phyloP scores from a whole-genome alignment of 1,140 invertebrate genomes.

The Globodera rostochiensis region DNA sequence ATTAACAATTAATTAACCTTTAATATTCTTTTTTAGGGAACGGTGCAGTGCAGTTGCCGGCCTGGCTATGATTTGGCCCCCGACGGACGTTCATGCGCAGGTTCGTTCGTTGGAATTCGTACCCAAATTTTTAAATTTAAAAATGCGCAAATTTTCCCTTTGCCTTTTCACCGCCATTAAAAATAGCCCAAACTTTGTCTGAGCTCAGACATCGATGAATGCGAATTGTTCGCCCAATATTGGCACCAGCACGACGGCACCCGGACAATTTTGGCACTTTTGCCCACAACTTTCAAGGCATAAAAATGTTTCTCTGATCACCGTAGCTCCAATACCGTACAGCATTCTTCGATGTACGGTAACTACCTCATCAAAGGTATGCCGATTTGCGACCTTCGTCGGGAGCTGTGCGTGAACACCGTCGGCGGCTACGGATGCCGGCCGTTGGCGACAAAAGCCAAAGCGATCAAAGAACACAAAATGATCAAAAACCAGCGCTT shows the following conservation, averaged over 20 bases:
- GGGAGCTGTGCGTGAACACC: constrained; percentile 14
- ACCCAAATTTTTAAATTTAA: neutral
- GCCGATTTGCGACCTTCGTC: constrained; percentile 14
- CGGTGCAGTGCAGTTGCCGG: constrained; percentile 58
- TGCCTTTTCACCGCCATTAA: neutral
- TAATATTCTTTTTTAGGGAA: constrained; percentile 9
- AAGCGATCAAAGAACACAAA: no score
- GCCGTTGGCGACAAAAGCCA: neutral
- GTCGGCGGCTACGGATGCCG: constrained; percentile 20
- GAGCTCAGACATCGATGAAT: constrained; percentile 16
- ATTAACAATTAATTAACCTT: neutral
- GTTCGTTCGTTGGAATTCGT: constrained; percentile 22
- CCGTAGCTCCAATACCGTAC: neutral
- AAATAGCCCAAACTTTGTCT: constrained; percentile 5
- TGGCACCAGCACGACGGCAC: neutral
- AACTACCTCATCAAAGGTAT: neutral
- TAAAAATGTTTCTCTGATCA: neutral
- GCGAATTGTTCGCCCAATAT: constrained; percentile 1
- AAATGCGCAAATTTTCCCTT: neutral
- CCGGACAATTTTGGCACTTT: constrained; percentile 11
- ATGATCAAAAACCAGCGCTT: neutral
- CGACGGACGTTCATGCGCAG: constrained; percentile 58
- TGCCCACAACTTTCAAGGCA: neutral
- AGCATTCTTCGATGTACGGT: neutral
- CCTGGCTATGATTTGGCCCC: constrained; percentile 57